These are phyloP conservation scores for Ophion ellenae DNA, from an alignment of 2,888 invertebrate species.

Conservation along the genomic window DNA sequence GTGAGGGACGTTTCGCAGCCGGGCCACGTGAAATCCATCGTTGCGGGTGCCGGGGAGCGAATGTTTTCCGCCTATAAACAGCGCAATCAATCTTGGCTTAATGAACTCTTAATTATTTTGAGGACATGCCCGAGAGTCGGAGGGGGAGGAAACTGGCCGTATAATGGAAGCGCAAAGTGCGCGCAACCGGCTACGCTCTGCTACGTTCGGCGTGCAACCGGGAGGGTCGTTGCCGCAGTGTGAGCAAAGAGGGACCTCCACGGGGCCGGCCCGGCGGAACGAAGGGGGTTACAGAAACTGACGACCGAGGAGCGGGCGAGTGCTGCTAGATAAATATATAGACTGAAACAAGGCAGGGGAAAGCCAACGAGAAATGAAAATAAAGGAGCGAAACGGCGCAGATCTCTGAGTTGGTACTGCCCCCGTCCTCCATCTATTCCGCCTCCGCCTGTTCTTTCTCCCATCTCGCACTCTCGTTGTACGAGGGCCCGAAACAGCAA, in stretches of 20 bases:
- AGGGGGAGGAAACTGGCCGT: conserved; percentile 81
- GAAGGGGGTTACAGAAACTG: conserved; percentile 40
- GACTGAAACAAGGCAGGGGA: conserved; percentile 74
- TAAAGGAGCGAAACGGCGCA: conserved; percentile 62
- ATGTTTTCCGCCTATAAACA: conserved; percentile 76
- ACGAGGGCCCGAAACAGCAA: conserved; percentile 48
- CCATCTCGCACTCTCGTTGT: conserved; percentile 56
- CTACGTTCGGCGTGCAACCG: conserved; percentile 50
- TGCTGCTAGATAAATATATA: conserved; percentile 81
- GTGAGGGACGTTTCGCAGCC: conserved; percentile 32
- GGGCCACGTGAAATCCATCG: conserved; percentile 23
- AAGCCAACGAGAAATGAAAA: conserved; percentile 65
- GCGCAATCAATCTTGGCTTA: conserved; percentile 82
- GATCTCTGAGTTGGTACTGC: conserved; percentile 45
- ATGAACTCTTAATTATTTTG: conserved; percentile 84
- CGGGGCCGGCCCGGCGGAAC: conserved; percentile 15
- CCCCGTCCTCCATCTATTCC: conserved; percentile 30
- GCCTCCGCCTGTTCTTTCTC: conserved; percentile 22
- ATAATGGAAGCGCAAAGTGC: conserved; percentile 83
- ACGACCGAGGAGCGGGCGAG: conserved; percentile 72
- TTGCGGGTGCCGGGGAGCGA: conserved; percentile 44
- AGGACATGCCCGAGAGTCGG: conserved; percentile 76
- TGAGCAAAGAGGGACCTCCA: conserved; percentile 48
- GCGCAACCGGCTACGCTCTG: conserved; percentile 77
- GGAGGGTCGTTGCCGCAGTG: conserved; percentile 44